phyloP scores from a whole-genome alignment of 2,113 vertebrate genomes.

The Crotalus tigris region DNA sequence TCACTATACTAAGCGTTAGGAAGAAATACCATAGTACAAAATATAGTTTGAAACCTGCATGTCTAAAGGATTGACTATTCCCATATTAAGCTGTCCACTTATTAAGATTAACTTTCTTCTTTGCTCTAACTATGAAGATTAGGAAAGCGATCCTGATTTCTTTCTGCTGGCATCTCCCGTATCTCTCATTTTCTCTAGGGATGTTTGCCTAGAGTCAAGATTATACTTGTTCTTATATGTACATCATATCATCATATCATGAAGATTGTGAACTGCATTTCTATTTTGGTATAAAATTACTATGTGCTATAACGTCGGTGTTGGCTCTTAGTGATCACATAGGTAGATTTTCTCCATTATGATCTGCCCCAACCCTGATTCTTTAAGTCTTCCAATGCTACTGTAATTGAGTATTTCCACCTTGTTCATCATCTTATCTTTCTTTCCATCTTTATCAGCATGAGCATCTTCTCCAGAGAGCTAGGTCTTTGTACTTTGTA shows the following conservation, averaged over 20 bases:
- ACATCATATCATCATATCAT: neutral
- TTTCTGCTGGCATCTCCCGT: neutral
- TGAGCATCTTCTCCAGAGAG: neutral
- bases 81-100: neutral
- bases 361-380: neutral
- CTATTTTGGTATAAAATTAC: neutral
- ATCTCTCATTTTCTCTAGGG: neutral
- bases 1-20: neutral
- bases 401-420: neutral
- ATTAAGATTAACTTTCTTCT: neutral
- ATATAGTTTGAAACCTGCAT: neutral
- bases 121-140: neutral
- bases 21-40: neutral
- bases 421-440: neutral
- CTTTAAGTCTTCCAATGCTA: neutral
- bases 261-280: neutral
- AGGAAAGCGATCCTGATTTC: neutral
- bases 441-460: neutral
- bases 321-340: neutral
- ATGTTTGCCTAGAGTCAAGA: neutral
- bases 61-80: neutral
- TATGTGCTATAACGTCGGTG: neutral
- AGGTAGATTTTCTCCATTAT: neutral
- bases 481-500: neutral
- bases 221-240: neutral